Conservation (phyloP, 23 tunicate species). For the Halocynthia aurantium region DNA sequence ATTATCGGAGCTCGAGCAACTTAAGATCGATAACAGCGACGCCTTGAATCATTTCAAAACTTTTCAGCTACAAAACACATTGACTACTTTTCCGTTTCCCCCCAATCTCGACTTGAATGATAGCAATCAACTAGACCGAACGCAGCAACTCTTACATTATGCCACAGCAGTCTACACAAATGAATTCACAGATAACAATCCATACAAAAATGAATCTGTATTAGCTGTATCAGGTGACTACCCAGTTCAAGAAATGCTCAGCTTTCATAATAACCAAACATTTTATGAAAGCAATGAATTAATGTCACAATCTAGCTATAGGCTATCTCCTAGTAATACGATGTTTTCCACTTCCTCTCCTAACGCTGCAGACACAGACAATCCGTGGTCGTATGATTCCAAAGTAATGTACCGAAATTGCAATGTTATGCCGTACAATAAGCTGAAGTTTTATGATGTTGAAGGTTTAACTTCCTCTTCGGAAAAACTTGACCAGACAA, state of each 20-base stretch:
- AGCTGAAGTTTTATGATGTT: background rate
- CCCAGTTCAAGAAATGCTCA: too few species aligned
- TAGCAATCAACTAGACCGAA: background rate
- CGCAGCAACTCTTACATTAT: background rate
- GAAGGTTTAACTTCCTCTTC: slow-evolving; percentile 19
- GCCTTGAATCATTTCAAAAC: slow-evolving; percentile 8
- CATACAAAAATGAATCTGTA: background rate
- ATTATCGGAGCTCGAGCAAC: slow-evolving; percentile 32
- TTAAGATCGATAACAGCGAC: slow-evolving; percentile 25
- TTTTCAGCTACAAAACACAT: too few species aligned
- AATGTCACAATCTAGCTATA: background rate
- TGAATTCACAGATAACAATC: background rate
- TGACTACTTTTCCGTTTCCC: background rate
- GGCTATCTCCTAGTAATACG: background rate
- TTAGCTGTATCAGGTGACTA: background rate
- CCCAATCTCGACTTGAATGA: background rate
- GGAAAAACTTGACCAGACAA: slow-evolving; percentile 21
- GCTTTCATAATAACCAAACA: too few species aligned
- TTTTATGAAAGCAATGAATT: background rate
- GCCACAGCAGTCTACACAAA: slow-evolving; percentile 6
- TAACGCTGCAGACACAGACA: background rate
- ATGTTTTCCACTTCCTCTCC: background rate
- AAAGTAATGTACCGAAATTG: slow-evolving; percentile 3
- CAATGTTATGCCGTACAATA: background rate
- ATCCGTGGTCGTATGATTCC: slow-evolving; percentile 16